Evolutionary conservation across 2,113 vertebrate genomes (phyloP).

Genomic region (Strix aluco): DNA sequence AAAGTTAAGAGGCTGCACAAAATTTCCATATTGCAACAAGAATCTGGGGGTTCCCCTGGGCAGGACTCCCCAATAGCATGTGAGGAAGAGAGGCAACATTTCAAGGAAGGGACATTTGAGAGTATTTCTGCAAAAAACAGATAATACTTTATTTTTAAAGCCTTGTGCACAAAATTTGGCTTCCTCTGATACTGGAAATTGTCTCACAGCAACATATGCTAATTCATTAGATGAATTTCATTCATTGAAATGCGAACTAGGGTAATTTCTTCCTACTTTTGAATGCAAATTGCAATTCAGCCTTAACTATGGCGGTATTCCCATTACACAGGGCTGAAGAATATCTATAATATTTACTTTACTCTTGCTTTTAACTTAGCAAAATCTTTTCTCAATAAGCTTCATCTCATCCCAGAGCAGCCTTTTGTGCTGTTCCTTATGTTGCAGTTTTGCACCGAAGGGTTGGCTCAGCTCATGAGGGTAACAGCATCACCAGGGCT

Average conservation of each 20-base stretch:
- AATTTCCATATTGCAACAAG: not conserved
- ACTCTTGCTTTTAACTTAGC: not conserved
- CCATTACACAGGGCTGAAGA: not conserved
- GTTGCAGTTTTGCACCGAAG: not conserved
- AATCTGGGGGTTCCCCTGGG: not conserved
- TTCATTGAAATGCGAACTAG: not conserved
- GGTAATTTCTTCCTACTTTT: slow-evolving; percentile 11
- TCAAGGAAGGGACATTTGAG: not conserved
- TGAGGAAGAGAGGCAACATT: accelerated
- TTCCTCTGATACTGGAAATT: not conserved
- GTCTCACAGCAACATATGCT: not conserved
- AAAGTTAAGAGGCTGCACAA: not conserved
- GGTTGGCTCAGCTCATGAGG: accelerated
- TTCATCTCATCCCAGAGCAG: not conserved
- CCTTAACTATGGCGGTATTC: not conserved
- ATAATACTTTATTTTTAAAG: not conserved
- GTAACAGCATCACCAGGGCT: not conserved
- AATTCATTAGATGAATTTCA: not conserved
- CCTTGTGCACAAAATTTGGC: not conserved
- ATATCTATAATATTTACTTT: not conserved
- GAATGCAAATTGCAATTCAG: slow-evolving; percentile 12
- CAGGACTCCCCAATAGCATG: not conserved
- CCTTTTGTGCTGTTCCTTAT: not conserved
- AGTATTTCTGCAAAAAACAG: not conserved
- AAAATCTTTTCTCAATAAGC: not conserved